A percentile compares a stretch with the other conserved stretches of the same genome.
Evolutionary conservation across 2,888 invertebrate species (phyloP).

Genomic region (Microchrysa polita): DNA sequence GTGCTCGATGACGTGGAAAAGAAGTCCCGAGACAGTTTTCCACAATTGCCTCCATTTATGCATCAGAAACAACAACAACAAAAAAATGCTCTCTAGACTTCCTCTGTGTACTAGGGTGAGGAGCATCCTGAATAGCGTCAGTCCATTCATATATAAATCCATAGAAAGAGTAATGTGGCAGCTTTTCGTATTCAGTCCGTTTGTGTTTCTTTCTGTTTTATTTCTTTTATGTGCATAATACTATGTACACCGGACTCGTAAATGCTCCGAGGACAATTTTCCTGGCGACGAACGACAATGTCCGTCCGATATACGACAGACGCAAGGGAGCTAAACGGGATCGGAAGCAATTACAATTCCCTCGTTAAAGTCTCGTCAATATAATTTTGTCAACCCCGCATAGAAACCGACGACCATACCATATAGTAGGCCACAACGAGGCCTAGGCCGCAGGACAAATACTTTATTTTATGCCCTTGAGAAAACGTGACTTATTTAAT

Average conservation of each 20-base stretch:
- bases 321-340: constrained; percentile 18
- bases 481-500: constrained; percentile 43
- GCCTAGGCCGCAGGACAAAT: constrained; percentile 20
- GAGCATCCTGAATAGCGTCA: background rate
- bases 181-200: background rate
- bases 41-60: constrained; percentile 35
- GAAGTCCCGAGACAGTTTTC: constrained; percentile 11
- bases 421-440: constrained; percentile 2
- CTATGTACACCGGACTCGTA: constrained; percentile 2
- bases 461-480: constrained; percentile 43
- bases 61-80: constrained; percentile 16
- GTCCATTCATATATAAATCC: no score
- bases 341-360: constrained; percentile 43
- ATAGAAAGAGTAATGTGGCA: background rate
- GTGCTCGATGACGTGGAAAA: constrained; percentile 14
- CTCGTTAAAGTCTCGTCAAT: constrained; percentile 43
- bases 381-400: constrained; percentile 29
- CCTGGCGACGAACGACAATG: background rate
- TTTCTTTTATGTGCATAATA: background rate
- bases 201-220: no score
- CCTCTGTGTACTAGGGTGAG: background rate
- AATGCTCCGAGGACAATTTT: background rate
- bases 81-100: constrained; percentile 1
- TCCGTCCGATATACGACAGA: background rate
- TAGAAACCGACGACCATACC: no score